Conservation (phyloP, 2,113 vertebrate genomes). For the Chlorodrepanis virens region DNA sequence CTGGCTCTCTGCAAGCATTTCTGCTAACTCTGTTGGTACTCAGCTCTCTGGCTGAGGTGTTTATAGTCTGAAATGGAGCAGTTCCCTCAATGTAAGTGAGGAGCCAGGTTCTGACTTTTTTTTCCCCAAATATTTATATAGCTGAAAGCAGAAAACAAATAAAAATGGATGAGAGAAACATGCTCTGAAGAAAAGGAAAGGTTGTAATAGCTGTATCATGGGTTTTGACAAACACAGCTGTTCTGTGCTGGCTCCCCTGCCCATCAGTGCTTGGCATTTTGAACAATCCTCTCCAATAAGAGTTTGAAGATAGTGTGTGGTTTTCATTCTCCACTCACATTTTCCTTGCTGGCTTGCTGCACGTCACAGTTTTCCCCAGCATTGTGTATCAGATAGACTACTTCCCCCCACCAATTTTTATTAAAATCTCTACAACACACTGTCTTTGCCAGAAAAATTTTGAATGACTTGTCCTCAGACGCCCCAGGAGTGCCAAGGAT, state of each 20-base stretch:
- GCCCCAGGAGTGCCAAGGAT: conserved; percentile 93
- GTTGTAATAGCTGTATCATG: background rate
- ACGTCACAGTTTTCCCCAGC: background rate
- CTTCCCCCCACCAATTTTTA: background rate
- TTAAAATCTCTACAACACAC: conserved; percentile 55
- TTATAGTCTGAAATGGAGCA: background rate
- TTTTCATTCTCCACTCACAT: background rate
- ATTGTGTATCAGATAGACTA: background rate
- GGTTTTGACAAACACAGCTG: background rate
- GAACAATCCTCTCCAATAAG: background rate
- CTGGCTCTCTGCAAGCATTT: background rate
- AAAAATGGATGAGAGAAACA: background rate
- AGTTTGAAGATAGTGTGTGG: background rate
- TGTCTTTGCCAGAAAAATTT: conserved; percentile 89
- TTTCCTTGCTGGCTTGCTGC: conserved; percentile 9
- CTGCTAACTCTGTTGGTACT: background rate
- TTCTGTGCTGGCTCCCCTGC: background rate
- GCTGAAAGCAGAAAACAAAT: background rate
- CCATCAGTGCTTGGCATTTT: background rate
- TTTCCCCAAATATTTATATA: background rate
- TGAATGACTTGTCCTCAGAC: conserved; percentile 97
- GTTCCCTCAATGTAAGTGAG: background rate
- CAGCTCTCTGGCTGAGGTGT: background rate
- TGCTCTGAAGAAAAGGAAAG: background rate
- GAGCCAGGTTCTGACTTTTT: background rate